Base-by-base conservation (phyloP, 2,113 vertebrate species). In the Propithecus coquereli region DNA sequence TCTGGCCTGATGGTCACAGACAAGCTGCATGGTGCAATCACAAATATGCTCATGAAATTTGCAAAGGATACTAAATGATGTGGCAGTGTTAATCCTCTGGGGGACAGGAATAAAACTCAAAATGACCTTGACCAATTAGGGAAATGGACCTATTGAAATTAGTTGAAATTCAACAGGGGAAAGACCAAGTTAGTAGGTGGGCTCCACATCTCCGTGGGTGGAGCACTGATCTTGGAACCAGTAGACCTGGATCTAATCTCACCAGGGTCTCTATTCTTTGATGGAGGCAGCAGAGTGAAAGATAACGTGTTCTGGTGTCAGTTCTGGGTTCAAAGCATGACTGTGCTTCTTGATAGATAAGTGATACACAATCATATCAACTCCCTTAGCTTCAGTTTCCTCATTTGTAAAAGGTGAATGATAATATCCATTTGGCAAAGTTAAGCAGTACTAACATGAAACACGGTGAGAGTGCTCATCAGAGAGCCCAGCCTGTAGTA, bases 21-120 rank as follows among this genome's bases (percentile, higher is more conserved):
- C 22, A 79, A 91, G 80, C 14, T 73, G 22, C 12, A 3, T 22
- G 59, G 52, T 85, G 45, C 70, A 61, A 71, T 81, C 40, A 59
- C 27, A 71, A 65, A 79, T 81, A 43, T 37, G 18, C 45, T 66
- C n/a, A 54, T 71, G 65, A 84, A 30, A 87, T 81, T 71, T 77
- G 34, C 59, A 85, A 73, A 96, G 10, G 45, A 57, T 70, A 34
- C 6, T 50, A 73, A 85, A 77, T 94, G 57, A 70, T 43, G 37
- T 65, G 76, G 30, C 50, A 79, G 37, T 40, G 34, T 85, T 89
- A 71, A 84, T 84, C 71, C 76, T 68, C 52, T 73, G 45, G 45
- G 59, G 71, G 34, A 59, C 12, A 90, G 71, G 66, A 92, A 50
- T 93, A 84, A 96, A 96, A 90, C 32, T 96, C 52, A 66, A 87